These are phyloP conservation scores for Napeogenes inachia DNA, from an alignment of 2,888 invertebrate genomes.

Conservation along the genomic window DNA sequence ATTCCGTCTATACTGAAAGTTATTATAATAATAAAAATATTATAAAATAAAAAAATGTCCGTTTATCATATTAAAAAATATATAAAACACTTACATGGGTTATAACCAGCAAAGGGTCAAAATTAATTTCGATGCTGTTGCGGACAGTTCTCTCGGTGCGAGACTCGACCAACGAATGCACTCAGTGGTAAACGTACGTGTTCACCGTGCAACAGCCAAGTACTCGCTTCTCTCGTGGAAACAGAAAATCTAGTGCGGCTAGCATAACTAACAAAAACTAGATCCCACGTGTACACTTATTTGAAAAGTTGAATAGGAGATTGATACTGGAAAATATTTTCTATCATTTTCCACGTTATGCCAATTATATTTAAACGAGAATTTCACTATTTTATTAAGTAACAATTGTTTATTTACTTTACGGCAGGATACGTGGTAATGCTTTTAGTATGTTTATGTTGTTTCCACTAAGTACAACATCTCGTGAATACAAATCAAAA, in stretches of 20 bases:
- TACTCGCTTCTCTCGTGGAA: constrained; percentile 19
- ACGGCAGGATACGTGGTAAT: constrained; percentile 5
- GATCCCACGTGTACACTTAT: constrained; percentile 1
- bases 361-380: not conserved
- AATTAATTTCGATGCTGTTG: constrained; percentile 17
- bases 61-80: not conserved
- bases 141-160: constrained; percentile 23
- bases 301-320: not conserved
- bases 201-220: constrained; percentile 16
- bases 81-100: constrained; percentile 20
- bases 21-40: not conserved
- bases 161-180: constrained; percentile 26
- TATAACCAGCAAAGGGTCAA: constrained; percentile 11
- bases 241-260: constrained; percentile 23
- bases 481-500: constrained; percentile 7
- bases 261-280: constrained; percentile 13
- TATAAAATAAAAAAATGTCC: not conserved
- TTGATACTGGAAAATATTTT: constrained; percentile 3
- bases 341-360: not conserved
- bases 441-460: constrained; percentile 7
- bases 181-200: constrained; percentile 20
- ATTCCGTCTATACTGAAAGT: too few relatives aligned
- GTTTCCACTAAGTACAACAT: constrained; percentile 3
- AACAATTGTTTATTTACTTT: constrained; percentile 3
- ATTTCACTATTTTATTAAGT: not conserved